Base-by-base conservation (phyloP, 2,888 invertebrate genomes). In the Tetropium fuscum region DNA sequence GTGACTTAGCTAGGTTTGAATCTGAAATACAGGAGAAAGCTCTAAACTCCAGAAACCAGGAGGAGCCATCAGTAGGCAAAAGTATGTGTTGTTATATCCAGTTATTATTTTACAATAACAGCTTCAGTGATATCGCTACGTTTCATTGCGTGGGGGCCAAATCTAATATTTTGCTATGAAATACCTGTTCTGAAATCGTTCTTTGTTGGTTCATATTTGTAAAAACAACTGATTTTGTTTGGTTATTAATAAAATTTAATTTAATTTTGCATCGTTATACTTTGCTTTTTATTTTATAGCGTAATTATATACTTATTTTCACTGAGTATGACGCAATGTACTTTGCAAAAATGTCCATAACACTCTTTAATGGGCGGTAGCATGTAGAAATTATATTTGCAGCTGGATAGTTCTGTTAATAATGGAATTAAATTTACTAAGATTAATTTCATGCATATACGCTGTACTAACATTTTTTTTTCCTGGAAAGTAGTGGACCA, bases 11-110 rank as follows among this genome's bases (percentile, higher is more conserved):
- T 0, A 88, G 97, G 60, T 98, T 98, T 80, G 98, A 98, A 81
- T 92, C 95, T 0, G 97, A 98, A 82, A 93, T 98, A 74, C 97
- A 97, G 81, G 97, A 98, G 78, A 97, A 97, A 83, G 92, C 94
- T 1, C 83, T 93, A 65, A 92, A 88, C 65, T 90, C 89, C 15
- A 87, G 91, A 41, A 89, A 90, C 71, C 87, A 88, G 64, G 87
- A 89, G 40, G 90, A 90, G 70, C 85, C 87, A 60, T 81, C 84
- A 51, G 84, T 86, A 6, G 84, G 85, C 32, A 88, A 88, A 73
- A 89, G 88, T 86, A 84, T 40, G 36, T 40, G 1, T n/a, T n/a
- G n/a, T n/a, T n/a, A n/a, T n/a, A n/a, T 25, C 16, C 32, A 16
- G 47, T 47, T 19, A 19, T 38, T 38, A 16, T 38, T 18, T 18